A percentile compares a stretch with the other conserved stretches of the same genome.
These are phyloP conservation scores for Sakesphorus luctuosus DNA, from an alignment of 2,113 vertebrate genomes.

Conservation along the genomic window DNA sequence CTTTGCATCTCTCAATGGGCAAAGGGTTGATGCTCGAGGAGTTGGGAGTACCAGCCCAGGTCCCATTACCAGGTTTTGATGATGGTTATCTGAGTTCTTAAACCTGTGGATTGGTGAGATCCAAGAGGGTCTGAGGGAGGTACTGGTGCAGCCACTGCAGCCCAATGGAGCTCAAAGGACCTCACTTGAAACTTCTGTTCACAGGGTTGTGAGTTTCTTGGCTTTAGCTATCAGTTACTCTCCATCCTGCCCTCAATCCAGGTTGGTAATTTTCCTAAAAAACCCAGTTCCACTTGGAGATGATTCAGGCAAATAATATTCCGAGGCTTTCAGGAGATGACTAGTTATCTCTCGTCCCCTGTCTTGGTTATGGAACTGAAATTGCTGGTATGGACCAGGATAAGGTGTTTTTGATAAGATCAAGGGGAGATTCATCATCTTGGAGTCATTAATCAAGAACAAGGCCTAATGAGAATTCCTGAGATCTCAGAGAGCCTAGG, in stretches of 20 bases:
- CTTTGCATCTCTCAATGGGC: not conserved
- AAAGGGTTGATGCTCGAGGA: not conserved
- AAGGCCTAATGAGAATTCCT: not conserved
- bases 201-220: not conserved
- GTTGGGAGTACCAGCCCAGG: no score
- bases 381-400: not conserved
- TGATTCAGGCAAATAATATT: not conserved
- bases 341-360: not conserved
- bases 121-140: accelerated
- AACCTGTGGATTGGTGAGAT: not conserved
- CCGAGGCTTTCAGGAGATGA: not conserved
- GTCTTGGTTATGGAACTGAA: not conserved
- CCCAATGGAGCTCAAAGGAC: not conserved
- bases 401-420: not conserved
- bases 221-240: not conserved
- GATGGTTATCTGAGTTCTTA: not conserved
- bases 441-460: not conserved
- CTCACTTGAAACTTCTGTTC: not conserved
- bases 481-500: not conserved
- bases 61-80: not conserved
- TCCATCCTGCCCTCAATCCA: not conserved
- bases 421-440: not conserved
- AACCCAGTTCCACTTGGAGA: not conserved
- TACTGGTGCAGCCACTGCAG: not conserved
- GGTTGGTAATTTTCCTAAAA: not conserved